Evolutionary conservation across 2,797 vertebrate species (phyloP).

Genomic region (Atherinosoma microstoma): DNA sequence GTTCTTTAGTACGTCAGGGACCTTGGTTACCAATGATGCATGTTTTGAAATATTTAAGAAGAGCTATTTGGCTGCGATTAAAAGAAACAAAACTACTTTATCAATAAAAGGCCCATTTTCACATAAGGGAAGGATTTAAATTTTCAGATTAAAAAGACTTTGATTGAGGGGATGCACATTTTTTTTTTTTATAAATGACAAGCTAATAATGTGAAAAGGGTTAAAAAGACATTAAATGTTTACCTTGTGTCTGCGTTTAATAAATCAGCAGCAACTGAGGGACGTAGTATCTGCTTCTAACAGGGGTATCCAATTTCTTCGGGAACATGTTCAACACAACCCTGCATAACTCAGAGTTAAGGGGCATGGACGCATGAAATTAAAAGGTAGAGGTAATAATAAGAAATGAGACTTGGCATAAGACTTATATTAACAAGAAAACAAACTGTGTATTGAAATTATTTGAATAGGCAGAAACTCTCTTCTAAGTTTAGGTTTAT

Average conservation of each 20-base stretch:
- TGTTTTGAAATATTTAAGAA: background rate
- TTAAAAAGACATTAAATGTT: background rate
- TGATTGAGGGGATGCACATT: background rate
- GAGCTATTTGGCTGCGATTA: background rate
- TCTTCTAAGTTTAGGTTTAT: background rate
- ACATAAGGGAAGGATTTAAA: background rate
- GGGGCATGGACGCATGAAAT: too few species aligned
- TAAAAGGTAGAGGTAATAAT: too few species aligned
- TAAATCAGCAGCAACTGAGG: background rate
- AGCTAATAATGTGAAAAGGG: too few species aligned
- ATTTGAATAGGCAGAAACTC: background rate
- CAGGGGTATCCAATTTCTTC: too few species aligned
- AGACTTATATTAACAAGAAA: background rate
- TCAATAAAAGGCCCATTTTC: background rate
- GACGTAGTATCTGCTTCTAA: too few species aligned
- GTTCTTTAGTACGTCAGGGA: background rate
- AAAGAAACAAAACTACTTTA: background rate
- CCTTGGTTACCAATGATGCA: background rate
- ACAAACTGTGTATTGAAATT: background rate
- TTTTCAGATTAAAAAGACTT: background rate
- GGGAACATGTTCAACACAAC: too few species aligned
- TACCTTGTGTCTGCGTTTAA: background rate
- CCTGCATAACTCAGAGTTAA: too few species aligned
- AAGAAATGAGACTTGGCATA: background rate
- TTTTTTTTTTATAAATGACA: too few species aligned